Conservation (phyloP, 2,113 vertebrate species). For the Scomber colias region DNA sequence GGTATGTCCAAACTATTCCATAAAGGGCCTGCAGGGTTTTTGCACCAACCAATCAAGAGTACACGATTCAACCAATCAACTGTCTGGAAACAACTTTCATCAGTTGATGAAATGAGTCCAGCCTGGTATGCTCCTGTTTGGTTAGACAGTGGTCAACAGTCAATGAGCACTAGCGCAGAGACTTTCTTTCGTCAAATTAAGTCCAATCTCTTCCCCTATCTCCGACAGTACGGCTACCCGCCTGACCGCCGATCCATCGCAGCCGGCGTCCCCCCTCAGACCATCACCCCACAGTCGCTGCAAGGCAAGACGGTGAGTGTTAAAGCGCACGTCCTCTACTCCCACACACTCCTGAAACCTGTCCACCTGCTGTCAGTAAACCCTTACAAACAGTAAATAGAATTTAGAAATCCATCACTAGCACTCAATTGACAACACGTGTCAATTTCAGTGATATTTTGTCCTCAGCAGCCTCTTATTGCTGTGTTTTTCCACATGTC, state of each 20-base stretch:
- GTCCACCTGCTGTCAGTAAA: background rate
- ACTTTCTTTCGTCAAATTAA: background rate
- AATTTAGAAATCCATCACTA: background rate
- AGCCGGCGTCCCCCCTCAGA: constrained; percentile 84
- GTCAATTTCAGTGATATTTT: background rate
- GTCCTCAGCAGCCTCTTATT: background rate
- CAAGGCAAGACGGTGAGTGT: constrained; percentile 95
- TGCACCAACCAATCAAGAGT: no score
- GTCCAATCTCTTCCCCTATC: background rate
- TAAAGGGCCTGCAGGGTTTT: no score
- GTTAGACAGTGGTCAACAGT: no score
- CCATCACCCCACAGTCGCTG: constrained; percentile 90
- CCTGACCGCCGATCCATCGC: constrained; percentile 90
- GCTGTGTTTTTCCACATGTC: background rate
- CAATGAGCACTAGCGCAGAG: background rate
- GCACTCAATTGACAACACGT: background rate
- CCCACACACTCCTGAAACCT: background rate
- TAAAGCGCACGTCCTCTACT: no score
- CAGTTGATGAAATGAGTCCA: no score
- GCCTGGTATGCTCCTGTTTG: no score
- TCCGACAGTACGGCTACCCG: constrained; percentile 86
- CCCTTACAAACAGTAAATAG: background rate
- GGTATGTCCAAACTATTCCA: no score
- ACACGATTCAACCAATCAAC: no score
- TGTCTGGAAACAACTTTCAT: no score